Evolutionary conservation across 2,888 invertebrate genomes (phyloP).

Genomic region (Tiliacea aurago): DNA sequence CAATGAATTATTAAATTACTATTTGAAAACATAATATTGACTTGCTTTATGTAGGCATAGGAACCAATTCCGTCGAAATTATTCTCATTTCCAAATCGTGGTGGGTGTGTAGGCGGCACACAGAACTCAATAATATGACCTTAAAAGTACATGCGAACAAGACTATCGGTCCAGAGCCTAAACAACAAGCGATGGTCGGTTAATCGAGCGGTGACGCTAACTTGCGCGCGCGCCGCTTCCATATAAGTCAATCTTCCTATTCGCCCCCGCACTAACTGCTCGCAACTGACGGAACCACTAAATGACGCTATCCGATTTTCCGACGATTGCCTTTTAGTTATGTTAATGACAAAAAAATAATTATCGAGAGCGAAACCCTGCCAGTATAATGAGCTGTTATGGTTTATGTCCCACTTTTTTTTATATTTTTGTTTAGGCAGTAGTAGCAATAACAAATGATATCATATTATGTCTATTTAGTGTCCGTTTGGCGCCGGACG

Average conservation of each 20-base stretch:
- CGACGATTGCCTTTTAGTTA: conserved; percentile 77
- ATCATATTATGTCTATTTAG: conserved; percentile 30
- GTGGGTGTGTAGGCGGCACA: conserved; percentile 74
- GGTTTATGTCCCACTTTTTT: conserved; percentile 54
- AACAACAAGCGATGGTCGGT: conserved; percentile 78
- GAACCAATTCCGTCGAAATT: conserved; percentile 44
- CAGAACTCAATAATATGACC: conserved; percentile 82
- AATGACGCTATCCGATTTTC: conserved; percentile 75
- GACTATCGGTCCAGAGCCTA: conserved; percentile 79
- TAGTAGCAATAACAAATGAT: conserved; percentile 45
- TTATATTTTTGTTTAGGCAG: conserved; percentile 8
- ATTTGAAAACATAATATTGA: conserved; percentile 22
- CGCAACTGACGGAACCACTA: conserved; percentile 78
- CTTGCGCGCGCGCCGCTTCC: conserved; percentile 77
- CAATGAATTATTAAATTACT: conserved; percentile 26
- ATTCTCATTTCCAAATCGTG: conserved; percentile 57
- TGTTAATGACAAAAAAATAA: conserved; percentile 72
- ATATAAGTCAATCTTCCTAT: conserved; percentile 87
- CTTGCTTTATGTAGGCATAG: conserved; percentile 2
- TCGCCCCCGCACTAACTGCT: conserved; percentile 85
- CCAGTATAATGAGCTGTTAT: conserved; percentile 60
- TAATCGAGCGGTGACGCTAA: conserved; percentile 86
- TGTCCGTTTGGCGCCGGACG: no score
- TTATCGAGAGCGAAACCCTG: conserved; percentile 59
- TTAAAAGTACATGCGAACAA: conserved; percentile 83